Evolutionary conservation across 2,113 vertebrate genomes (phyloP).

Genomic region (Pygathrix nemaeus): DNA sequence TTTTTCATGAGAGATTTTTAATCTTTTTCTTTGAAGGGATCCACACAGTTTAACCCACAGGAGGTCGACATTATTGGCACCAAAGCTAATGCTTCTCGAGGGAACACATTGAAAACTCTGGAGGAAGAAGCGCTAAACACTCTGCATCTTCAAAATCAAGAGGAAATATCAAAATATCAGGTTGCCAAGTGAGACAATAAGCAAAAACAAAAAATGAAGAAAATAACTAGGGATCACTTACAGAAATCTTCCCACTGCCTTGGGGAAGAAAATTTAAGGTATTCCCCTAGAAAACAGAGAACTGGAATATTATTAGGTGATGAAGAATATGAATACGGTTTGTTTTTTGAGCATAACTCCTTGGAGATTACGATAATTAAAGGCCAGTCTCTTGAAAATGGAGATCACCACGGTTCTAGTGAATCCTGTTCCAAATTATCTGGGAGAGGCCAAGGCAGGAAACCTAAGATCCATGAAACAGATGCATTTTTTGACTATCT

Average conservation of each 20-base stretch:
- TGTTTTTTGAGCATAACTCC: slow-evolving; percentile 44
- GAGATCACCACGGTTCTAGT: background rate
- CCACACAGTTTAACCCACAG: slow-evolving; percentile 75
- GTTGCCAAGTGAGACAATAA: slow-evolving; percentile 28
- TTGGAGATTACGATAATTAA: slow-evolving; percentile 72
- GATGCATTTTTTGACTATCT: slow-evolving; percentile 88
- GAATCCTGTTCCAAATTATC: background rate
- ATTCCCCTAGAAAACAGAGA: slow-evolving; percentile 1
- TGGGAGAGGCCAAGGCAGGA: slow-evolving; percentile 64
- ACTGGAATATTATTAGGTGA: background rate
- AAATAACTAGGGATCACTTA: slow-evolving; percentile 26
- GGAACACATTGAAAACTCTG: slow-evolving; percentile 22
- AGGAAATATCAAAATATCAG: slow-evolving; percentile 45
- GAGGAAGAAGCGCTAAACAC: slow-evolving; percentile 68
- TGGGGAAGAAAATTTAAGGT: slow-evolving; percentile 63
- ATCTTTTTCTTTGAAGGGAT: slow-evolving; percentile 80
- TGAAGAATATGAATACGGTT: background rate
- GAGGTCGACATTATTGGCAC: slow-evolving; percentile 53
- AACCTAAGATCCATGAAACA: slow-evolving; percentile 86
- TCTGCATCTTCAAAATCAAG: slow-evolving; percentile 26
- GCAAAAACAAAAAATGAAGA: slow-evolving; percentile 56
- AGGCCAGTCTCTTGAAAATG: slow-evolving; percentile 38
- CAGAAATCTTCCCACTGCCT: slow-evolving; percentile 37
- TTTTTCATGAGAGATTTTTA: slow-evolving; percentile 53
- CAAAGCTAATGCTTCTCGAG: slow-evolving; percentile 50